Evolutionary conservation across 92 coral and sea anemone genomes (phyloP).

Genomic region (Montipora capitata): DNA sequence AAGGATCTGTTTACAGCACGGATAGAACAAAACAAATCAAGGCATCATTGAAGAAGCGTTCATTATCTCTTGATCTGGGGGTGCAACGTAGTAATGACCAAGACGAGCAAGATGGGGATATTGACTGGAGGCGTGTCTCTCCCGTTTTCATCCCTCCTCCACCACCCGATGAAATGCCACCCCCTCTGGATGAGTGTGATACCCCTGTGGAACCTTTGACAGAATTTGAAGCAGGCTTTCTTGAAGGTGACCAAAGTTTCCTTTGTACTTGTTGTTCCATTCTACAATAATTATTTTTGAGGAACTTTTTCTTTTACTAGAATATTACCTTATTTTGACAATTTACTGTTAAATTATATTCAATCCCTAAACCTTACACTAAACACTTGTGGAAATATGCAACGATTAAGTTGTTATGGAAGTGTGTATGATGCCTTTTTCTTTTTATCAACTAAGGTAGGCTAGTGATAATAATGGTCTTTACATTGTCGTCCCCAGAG

Average conservation of each 20-base stretch:
- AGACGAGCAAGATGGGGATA: not conserved
- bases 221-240: constrained; percentile 72
- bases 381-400: too few species aligned
- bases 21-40: not conserved
- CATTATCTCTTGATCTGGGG: constrained; percentile 24
- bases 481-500: too few species aligned
- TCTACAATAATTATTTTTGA: too few species aligned
- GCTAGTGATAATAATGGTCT: too few species aligned
- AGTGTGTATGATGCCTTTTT: too few species aligned
- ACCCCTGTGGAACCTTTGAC: constrained; percentile 95
- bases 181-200: constrained; percentile 98
- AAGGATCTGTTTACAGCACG: not conserved
- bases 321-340: too few species aligned
- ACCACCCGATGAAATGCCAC: constrained; percentile 95
- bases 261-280: not conserved
- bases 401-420: too few species aligned
- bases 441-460: too few species aligned
- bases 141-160: constrained; percentile 96
- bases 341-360: too few species aligned
- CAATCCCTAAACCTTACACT: too few species aligned
- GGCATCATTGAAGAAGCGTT: not conserved
- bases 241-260: constrained; percentile 22
- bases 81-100: not conserved
- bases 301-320: too few species aligned
- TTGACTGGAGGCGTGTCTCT: constrained; percentile 72